phyloP scores from a whole-genome alignment of 2,888 invertebrate genomes.

The Netelia virgata region DNA sequence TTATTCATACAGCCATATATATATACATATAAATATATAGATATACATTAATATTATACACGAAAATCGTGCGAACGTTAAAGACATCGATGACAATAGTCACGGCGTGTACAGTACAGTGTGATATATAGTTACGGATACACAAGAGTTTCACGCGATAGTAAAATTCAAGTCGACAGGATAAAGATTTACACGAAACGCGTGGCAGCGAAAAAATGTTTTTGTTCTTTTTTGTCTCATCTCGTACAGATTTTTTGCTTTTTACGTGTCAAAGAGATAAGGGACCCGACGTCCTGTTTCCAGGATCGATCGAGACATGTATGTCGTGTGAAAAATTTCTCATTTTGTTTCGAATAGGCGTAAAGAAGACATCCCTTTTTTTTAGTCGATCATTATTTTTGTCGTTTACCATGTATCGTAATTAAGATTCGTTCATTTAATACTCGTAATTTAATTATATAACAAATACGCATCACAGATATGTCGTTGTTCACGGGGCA shows the following conservation, averaged over 20 bases:
- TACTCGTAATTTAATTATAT: conserved; percentile 71
- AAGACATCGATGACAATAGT: conserved; percentile 50
- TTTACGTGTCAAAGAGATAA: neutral
- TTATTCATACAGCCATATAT: neutral
- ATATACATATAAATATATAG: neutral
- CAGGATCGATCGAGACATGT: conserved; percentile 31
- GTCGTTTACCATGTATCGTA: conserved; percentile 43
- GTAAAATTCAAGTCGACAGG: conserved; percentile 38
- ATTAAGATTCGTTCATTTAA: conserved; percentile 65
- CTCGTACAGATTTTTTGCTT: neutral
- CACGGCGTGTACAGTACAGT: conserved; percentile 37
- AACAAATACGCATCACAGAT: conserved; percentile 79
- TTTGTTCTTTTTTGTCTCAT: conserved; percentile 13
- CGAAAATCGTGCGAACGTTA: conserved; percentile 4
- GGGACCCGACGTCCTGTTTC: conserved; percentile 1
- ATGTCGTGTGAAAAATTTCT: conserved; percentile 33
- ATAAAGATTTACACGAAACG: conserved; percentile 15
- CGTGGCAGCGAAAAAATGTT: neutral
- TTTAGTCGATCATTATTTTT: conserved; percentile 10
- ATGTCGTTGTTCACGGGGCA: conserved; percentile 78
- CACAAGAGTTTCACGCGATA: conserved; percentile 37
- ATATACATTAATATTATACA: neutral
- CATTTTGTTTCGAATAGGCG: conserved; percentile 22
- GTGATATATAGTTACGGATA: conserved; percentile 44
- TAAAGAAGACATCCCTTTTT: conserved; percentile 66